Evolutionary conservation across 2,888 invertebrate species (phyloP), one percentile per base, ranked within the genome.

Genomic region (Dorcus hopei): DNA sequence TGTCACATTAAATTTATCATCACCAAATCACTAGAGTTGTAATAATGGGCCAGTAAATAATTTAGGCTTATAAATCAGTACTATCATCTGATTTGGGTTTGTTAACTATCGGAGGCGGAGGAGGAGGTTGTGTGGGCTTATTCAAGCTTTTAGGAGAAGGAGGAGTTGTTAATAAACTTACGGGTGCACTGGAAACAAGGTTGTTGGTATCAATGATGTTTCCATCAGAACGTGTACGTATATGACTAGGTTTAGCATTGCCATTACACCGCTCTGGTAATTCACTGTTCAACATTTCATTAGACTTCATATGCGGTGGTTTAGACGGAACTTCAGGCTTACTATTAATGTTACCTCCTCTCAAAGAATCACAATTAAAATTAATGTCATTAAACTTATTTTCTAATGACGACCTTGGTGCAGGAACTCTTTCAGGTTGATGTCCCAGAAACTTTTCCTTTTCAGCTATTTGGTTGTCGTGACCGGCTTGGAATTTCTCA

Each of bases 81-180:
- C 77, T 78, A 55, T 78, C 76, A 39, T 71, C 70, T 6, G 69
- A 59, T 61, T 71, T 72, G 14, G 66, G 57, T 62, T 63, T 62
- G 45, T 40, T 62, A 42, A 51, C 65, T 26, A 65, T 59, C 1
- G 78, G 79, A n/a, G 79, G 79, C 16, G 79, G 79, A 19, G 79
- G 79, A 7, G 79, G 79, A 14, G 79, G 79, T 56, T 78, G 74
- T 11, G 77, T 76, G 3, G 79, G 79, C 65, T 78, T 78, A 62
- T 70, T 77, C 58, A 78, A 67, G 62, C 71, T 73, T 53, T 76
- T 65, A 14, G 76, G 74, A 53, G 75, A 73, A 4, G 74, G 71
- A 11, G 75, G 75, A 11, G 74, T 71, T 38, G 68, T 65, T 56
- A 68, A 33, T n/a, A 68, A 58, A 54, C 58, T 61, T 9, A 53